phyloP scores from a whole-genome alignment of 2,113 vertebrate species.

The Malurus alboscapulatus region DNA sequence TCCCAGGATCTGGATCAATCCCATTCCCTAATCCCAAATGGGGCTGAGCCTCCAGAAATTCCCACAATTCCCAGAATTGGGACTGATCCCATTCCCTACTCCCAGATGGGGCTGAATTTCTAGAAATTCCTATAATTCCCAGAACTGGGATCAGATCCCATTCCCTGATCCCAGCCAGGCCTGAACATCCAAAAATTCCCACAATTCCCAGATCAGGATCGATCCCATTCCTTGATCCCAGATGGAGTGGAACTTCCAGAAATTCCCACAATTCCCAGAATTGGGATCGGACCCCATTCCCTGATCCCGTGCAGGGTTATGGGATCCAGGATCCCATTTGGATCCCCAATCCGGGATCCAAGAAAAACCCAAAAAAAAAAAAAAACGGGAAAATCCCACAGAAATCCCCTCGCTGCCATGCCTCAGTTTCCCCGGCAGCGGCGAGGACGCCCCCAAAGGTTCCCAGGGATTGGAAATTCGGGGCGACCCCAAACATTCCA shows the following conservation, averaged over 20 bases:
- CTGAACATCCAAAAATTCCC: background rate
- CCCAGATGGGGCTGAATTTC: accelerated
- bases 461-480: accelerated
- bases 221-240: background rate
- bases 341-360: background rate
- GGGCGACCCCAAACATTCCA: background rate
- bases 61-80: background rate
- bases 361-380: background rate
- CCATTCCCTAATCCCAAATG: background rate
- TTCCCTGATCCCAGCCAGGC: background rate
- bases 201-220: background rate
- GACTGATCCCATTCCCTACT: background rate
- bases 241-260: accelerated
- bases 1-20: background rate
- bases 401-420: background rate
- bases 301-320: background rate
- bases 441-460: background rate
- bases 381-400: background rate
- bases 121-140: background rate
- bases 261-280: background rate
- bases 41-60: background rate
- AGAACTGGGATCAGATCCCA: accelerated
- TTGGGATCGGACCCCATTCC: background rate
- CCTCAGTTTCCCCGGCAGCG: background rate
- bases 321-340: background rate